Base-by-base conservation (phyloP, 2,888 invertebrate species). In the Epinotia nisella region DNA sequence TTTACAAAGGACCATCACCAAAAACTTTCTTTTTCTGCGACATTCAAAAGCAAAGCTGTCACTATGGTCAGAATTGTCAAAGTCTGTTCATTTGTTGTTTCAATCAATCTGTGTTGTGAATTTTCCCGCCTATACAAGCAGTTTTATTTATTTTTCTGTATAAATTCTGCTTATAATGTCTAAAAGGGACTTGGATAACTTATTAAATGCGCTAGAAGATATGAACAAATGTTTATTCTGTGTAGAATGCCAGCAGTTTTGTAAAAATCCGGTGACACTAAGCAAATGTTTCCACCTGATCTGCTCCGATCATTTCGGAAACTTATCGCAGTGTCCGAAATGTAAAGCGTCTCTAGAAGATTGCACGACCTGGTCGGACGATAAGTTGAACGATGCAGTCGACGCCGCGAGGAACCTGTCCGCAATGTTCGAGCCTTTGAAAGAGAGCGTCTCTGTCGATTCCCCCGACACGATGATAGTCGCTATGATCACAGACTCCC, bases 201-300 rank as follows among this genome's bases (percentile, higher is more conserved):
- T 93, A 53, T 71, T 93, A 10, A 82, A 86, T 75, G 90, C 91
- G 1, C 75, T 93, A 24, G 90, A 91, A 35, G 79, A 82, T 5
- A 85, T 92, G 1, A 90, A 87, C 78, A 78, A 87, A 56, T 88
- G 89, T 74, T 89, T 88, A 35, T 87, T 79, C 0, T 94, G 94
- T 76, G 85, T 84, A 3, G 80, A 86, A 67, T 94, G 94, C 76
- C 77, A 75, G 0, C 79, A 92, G 80, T 74, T 92, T 13, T 91
- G 89, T 71, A 85, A 85, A 74, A 82, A 92, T 65, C 92, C 93
- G 0, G 86, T 91, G 3, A 89, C 88, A 9, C 76, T 94, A n/a
- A 90, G 88, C 68, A 84, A 86, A 78, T 94, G 94, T 79, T 92
- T 89, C 74, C 93, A 94, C 74, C 76, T 90, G 0, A 85, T 93